Conservation (phyloP, 2,888 invertebrate species). For the Dasypogon diadema region DNA sequence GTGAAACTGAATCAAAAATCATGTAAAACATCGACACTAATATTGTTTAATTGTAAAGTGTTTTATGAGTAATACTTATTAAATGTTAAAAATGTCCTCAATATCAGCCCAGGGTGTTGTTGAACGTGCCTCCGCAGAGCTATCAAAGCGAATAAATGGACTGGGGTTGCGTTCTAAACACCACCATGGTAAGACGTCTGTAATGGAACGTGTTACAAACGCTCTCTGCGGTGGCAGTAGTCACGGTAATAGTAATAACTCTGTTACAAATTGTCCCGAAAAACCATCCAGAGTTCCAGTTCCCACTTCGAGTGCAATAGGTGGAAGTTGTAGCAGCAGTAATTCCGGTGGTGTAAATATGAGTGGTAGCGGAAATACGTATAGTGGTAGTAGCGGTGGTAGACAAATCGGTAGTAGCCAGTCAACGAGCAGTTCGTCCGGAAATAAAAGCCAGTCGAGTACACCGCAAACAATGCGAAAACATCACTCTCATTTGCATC, state of each 20-base stretch:
- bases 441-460: conserved; percentile 62
- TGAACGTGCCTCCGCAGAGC: conserved; percentile 90
- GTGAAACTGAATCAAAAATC: not conserved
- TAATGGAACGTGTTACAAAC: conserved; percentile 89
- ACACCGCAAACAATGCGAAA: conserved; percentile 67
- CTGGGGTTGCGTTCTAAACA: conserved; percentile 76
- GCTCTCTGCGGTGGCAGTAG: conserved; percentile 82
- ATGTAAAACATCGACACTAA: not conserved
- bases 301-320: conserved; percentile 55
- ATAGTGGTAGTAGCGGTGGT: conserved; percentile 46
- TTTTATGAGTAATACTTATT: no score
- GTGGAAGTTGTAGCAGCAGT: conserved; percentile 43
- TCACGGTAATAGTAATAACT: conserved; percentile 61
- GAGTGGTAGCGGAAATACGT: not conserved
- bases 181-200: conserved; percentile 75
- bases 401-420: conserved; percentile 35
- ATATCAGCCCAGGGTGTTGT: conserved; percentile 91
- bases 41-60: no score
- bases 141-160: conserved; percentile 89
- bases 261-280: conserved; percentile 66
- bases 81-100: conserved; percentile 75
- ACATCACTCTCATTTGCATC: conserved; percentile 66
- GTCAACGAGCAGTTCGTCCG: conserved; percentile 18
- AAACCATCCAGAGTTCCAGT: conserved; percentile 69
- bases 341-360: not conserved